Base-by-base conservation (phyloP, 2,113 vertebrate genomes). In the Jacana jacana region DNA sequence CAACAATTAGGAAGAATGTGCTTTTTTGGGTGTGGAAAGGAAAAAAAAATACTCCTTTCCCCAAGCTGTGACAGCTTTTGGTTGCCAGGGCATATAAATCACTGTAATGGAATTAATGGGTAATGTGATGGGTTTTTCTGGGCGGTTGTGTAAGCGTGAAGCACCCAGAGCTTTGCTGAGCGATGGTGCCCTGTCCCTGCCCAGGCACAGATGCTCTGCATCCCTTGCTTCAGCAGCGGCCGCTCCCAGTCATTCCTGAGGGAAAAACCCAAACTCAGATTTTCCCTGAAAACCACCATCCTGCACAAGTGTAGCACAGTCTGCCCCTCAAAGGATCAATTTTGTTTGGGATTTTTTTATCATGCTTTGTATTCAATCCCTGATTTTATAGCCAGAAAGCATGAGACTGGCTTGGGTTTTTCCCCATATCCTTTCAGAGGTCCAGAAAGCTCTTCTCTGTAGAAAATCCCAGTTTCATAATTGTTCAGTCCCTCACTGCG, bases 371-470 rank as follows among this genome's bases (percentile, higher is more conserved):
- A 39, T 48, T 46, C 51, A 63, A 83, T 63, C 71, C 24, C 25
- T 54, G 13, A 0, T 42, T 75, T 89, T 63, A 35, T 11, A 71
- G n/a, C 33, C 19, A 25, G 37, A 23, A 78, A 85, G 48, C 28
- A 17, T 7, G 3, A 64, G 20, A 39, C 48, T 54, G 27, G 63
- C 23, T 25, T 25, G 7, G 0, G 0, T 49, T 7, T 30, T 39
- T 49, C 3, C 46, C 51, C 27, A 2, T 65, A 22, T 20, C 16
- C 40, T 76, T 13, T 20, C 54, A 88, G 61, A 72, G 48, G 18
- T 46, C n/a, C 25, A 48, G 33, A 49, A 58, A 33, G 73, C 48
- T 79, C 55, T 30, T 70, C 33, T 68, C 55, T 40, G 2, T 61
- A 8, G 25, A 12, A 12, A 51, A 30, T 6, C 66, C 20, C 28